Percentiles rank a stretch among this genome's conserved stretches.
These are phyloP conservation scores for Eleutherodactylus coqui DNA, from an alignment of 2,797 vertebrate genomes.

Conservation along the genomic window DNA sequence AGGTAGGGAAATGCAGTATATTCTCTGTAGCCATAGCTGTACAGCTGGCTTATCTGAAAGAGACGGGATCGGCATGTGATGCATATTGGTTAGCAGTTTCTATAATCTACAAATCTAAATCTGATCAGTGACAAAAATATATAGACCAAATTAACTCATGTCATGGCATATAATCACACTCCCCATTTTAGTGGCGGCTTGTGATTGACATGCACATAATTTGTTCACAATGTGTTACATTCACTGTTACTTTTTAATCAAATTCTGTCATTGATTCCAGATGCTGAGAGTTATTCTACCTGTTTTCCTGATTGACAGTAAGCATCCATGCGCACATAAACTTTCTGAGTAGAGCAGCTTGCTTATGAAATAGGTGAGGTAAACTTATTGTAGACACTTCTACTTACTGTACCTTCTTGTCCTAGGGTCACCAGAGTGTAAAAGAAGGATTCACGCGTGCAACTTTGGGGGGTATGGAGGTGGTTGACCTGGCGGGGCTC, in stretches of 20 bases:
- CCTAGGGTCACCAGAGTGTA: background rate
- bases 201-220: slow-evolving; percentile 46
- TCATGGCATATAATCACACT: slow-evolving; percentile 13
- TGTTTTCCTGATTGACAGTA: slow-evolving; percentile 33
- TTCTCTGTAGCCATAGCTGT: background rate
- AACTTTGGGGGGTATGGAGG: background rate
- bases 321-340: background rate
- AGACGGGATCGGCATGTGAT: background rate
- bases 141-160: slow-evolving; percentile 8
- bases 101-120: slow-evolving; percentile 22
- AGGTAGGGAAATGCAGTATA: background rate
- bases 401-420: background rate
- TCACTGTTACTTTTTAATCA: slow-evolving; percentile 52
- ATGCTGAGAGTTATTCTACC: slow-evolving; percentile 43
- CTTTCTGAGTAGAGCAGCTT: background rate
- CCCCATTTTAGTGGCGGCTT: background rate
- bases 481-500: background rate
- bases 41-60: background rate
- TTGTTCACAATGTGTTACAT: slow-evolving; percentile 48
- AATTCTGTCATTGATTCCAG: slow-evolving; percentile 50
- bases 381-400: background rate
- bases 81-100: background rate
- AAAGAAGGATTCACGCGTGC: background rate
- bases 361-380: background rate
- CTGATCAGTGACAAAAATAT: slow-evolving; percentile 1